Conservation (phyloP, 2,113 vertebrate genomes). For the Aramus guarauna region DNA sequence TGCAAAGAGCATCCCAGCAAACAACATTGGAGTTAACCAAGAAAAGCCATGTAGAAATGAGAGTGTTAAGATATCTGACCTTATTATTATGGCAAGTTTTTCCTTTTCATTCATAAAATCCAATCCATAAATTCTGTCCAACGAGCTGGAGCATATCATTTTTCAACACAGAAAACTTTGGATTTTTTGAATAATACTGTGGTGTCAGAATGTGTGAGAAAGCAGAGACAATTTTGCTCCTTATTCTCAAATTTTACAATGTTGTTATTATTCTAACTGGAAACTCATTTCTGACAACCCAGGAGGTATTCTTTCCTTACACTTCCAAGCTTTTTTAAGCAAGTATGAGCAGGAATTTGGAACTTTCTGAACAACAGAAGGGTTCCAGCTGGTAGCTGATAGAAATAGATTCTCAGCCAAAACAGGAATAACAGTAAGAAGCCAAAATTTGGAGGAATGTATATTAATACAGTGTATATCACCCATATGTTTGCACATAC, state of each 20-base stretch:
- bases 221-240: not conserved
- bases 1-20: not conserved
- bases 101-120: not conserved
- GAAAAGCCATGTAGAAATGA: fast-evolving
- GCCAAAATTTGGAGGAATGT: not conserved
- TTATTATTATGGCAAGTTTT: not conserved
- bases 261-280: not conserved
- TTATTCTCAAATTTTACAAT: not conserved
- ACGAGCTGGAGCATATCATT: not conserved
- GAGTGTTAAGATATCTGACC: not conserved
- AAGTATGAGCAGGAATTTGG: not conserved
- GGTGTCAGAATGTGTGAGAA: not conserved
- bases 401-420: not conserved
- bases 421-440: slow-evolving; percentile 13
- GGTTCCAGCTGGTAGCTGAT: not conserved
- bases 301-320: not conserved
- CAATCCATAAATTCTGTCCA: not conserved
- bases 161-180: not conserved
- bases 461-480: not conserved
- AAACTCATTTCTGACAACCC: not conserved
- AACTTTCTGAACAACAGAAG: slow-evolving; percentile 18
- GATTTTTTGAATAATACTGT: not conserved
- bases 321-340: not conserved
- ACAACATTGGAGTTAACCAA: not conserved
- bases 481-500: not conserved